A percentile compares a stretch with the other conserved stretches of the same genome.
These are phyloP conservation scores for Porites divaricata DNA, from an alignment of 92 coral and sea anemone genomes.

Conservation along the genomic window DNA sequence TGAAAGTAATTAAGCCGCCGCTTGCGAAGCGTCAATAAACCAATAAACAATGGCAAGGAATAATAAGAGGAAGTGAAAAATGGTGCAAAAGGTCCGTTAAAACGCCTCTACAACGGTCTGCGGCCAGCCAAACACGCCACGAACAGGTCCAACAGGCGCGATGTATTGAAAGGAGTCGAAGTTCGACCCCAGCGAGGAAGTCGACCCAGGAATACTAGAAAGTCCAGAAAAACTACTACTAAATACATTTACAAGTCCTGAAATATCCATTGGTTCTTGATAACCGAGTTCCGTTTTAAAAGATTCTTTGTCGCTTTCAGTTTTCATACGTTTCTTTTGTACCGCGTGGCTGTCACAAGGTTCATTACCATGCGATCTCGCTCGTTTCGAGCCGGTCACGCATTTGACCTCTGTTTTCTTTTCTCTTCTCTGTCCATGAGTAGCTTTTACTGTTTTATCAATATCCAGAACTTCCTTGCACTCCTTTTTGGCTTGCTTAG, in stretches of 20 bases:
- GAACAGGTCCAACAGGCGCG: constrained; percentile 62
- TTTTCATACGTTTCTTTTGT: constrained; percentile 78
- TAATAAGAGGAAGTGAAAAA: neutral
- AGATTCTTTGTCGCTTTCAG: constrained; percentile 56
- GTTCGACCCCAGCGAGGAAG: constrained; percentile 51
- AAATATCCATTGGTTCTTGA: constrained; percentile 91
- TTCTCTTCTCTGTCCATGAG: constrained; percentile 5
- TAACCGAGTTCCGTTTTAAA: constrained; percentile 49
- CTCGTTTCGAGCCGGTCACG: constrained; percentile 83
- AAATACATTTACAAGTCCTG: constrained; percentile 84
- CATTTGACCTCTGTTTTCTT: constrained; percentile 43
- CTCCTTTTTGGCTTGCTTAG: constrained; percentile 40
- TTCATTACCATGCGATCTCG: constrained; percentile 86
- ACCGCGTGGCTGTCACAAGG: constrained; percentile 97
- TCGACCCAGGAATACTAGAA: constrained; percentile 55
- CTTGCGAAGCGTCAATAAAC: constrained; percentile 22
- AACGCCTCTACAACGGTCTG: constrained; percentile 90
- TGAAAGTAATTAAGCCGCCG: neutral
- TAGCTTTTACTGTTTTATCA: constrained; percentile 11
- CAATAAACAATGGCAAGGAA: constrained; percentile 22
- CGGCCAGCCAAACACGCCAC: constrained; percentile 53
- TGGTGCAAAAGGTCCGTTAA: constrained; percentile 7
- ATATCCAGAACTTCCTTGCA: constrained; percentile 13
- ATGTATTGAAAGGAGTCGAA: constrained; percentile 69
- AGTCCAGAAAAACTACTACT: constrained; percentile 88